Evolutionary conservation across 2,888 invertebrate species (phyloP), one percentile per base, ranked within the genome.

Genomic region (Tortrix viridana): DNA sequence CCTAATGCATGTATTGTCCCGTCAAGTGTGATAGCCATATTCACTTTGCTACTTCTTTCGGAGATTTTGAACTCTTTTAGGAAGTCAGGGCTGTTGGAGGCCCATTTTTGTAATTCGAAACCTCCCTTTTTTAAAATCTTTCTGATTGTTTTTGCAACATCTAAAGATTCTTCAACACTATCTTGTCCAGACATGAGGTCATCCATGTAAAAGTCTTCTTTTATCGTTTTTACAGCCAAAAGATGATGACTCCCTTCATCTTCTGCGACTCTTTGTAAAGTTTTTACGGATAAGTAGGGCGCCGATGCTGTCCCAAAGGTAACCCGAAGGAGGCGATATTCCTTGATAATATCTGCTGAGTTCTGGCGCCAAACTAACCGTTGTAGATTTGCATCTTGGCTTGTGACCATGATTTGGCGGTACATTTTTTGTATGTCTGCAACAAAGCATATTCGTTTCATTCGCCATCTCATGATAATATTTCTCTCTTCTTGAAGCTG

Each of bases 101-200:
- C 65, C 75, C 73, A 77, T 58, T 80, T 75, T 20, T 76, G 71
- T 3, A 80, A 55, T 5, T 68, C 47, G 62, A 82, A 80, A 0
- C 80, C 77, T 4, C 74, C 79, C 6, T 61, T 64, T 32, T 52
- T 63, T 20, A 80, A 44, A 3, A 78, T 26, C 1, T 59, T 19
- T 3, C 26, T 71, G 5, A 73, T 54, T 47, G 74, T 66, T 47
- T 59, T 62, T 26, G 60, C 58, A 7, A 74, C 19, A 7, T 54
- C 63, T 56, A 74, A 43, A 0, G 52, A 61, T 37, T 52, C 46
- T 72, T 69, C 41, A 57, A 68, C 4, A 23, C 43, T 55, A 26
- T 68, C 59, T 19, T 63, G 52, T 1, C 73, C 71, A 2, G 67
- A 59, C 60, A 74, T 62, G 5, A n/a, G n/a, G n/a, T n/a, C n/a